These are phyloP conservation scores for Caiman crocodilus DNA, from an alignment of 2,797 vertebrate species.

Conservation along the genomic window DNA sequence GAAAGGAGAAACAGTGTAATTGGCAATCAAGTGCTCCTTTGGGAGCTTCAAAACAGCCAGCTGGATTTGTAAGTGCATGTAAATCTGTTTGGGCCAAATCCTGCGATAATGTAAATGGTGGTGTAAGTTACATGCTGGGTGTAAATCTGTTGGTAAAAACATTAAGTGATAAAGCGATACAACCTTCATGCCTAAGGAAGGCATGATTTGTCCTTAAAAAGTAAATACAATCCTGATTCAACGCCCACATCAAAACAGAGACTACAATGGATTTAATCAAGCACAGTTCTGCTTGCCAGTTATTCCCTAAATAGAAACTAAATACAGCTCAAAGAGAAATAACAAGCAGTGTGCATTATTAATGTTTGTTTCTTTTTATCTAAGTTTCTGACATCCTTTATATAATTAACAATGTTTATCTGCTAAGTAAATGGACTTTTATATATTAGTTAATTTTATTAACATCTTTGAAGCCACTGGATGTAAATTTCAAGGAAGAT, in stretches of 20 bases:
- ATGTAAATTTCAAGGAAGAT: neutral
- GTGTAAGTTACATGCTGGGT: slow-evolving; percentile 17
- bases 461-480: slow-evolving; percentile 13
- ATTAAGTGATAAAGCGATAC: slow-evolving; percentile 3
- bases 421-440: slow-evolving; percentile 47
- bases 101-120: neutral
- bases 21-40: slow-evolving; percentile 79
- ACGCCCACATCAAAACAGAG: slow-evolving; percentile 18
- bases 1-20: slow-evolving; percentile 81
- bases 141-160: slow-evolving; percentile 15
- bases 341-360: slow-evolving; percentile 42
- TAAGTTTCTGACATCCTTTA: slow-evolving; percentile 12
- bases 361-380: slow-evolving; percentile 50
- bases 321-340: slow-evolving; percentile 25
- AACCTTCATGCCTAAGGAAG: neutral
- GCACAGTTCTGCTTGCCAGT: slow-evolving; percentile 14
- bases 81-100: slow-evolving; percentile 73
- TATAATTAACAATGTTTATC: slow-evolving; percentile 14
- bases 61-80: slow-evolving; percentile 77
- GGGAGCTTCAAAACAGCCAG: slow-evolving; percentile 77
- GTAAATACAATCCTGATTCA: slow-evolving; percentile 50
- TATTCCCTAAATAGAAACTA: slow-evolving; percentile 42
- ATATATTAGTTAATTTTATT: neutral
- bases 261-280: slow-evolving; percentile 38
- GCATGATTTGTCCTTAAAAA: slow-evolving; percentile 39